Evolutionary conservation across 2,113 vertebrate species (phyloP).

Genomic region (Pao palembangensis): DNA sequence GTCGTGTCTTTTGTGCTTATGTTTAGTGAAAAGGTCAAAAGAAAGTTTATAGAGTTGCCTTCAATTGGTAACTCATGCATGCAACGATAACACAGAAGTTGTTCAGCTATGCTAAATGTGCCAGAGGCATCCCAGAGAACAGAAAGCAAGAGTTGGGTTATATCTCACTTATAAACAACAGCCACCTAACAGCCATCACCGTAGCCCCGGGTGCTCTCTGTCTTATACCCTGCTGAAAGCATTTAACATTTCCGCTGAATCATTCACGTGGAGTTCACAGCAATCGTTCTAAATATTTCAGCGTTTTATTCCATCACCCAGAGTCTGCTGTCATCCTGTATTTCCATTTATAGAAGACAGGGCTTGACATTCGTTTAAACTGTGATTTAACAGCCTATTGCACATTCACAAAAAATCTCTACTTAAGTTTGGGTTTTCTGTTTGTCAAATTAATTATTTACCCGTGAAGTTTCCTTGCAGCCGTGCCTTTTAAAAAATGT

Average conservation of each 20-base stretch:
- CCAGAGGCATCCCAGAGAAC: slow-evolving; percentile 17
- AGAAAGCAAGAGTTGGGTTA: slow-evolving; percentile 25
- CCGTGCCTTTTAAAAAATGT: too few relatives aligned
- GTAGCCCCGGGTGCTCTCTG: not conserved
- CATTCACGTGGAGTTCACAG: slow-evolving; percentile 23
- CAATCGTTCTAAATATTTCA: slow-evolving; percentile 16
- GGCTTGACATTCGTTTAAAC: slow-evolving; percentile 36
- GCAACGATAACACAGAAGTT: slow-evolving; percentile 18
- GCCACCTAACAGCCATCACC: not conserved
- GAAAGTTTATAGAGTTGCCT: slow-evolving; percentile 22
- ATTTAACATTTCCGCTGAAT: slow-evolving; percentile 27
- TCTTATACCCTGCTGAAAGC: not conserved
- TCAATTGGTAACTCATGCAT: slow-evolving; percentile 17
- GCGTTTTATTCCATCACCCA: slow-evolving; percentile 10
- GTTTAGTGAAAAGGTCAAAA: slow-evolving; percentile 25
- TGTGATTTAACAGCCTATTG: slow-evolving; percentile 44
- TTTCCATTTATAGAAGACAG: slow-evolving; percentile 8
- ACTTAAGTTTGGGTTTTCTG: slow-evolving; percentile 3
- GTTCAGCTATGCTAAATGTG: slow-evolving; percentile 39
- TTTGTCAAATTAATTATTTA: slow-evolving; percentile 53
- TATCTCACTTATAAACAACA: slow-evolving; percentile 15
- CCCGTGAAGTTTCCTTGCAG: not conserved
- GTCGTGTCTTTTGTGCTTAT: slow-evolving; percentile 45
- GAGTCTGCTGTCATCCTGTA: slow-evolving; percentile 16
- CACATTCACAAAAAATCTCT: slow-evolving; percentile 3